A percentile compares a stretch with the other conserved stretches of the same genome.
phyloP scores from a whole-genome alignment of 2,797 vertebrate species.

The Chrysocyon brachyurus region DNA sequence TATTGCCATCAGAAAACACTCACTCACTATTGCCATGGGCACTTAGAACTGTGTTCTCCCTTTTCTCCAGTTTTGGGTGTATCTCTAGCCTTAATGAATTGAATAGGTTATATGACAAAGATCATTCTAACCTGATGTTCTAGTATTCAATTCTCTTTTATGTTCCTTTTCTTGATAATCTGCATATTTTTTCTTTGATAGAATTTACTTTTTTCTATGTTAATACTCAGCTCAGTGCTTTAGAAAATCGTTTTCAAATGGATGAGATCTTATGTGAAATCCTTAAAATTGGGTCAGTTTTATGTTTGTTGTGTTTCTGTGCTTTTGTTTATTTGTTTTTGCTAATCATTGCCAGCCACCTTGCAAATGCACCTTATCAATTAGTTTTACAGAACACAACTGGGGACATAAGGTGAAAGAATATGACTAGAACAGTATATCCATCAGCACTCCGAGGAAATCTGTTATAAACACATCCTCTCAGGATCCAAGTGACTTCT shows the following conservation, averaged over 20 bases:
- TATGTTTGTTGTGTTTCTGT: neutral
- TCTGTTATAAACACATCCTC: neutral
- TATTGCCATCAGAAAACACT: neutral
- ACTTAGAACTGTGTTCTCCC: neutral
- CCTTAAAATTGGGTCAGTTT: neutral
- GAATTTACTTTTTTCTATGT: neutral
- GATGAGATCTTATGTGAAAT: constrained; percentile 24
- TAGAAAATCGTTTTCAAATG: constrained; percentile 9
- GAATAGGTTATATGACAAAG: neutral
- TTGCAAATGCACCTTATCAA: neutral
- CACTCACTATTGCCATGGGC: neutral
- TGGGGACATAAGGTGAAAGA: neutral
- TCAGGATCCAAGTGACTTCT: neutral
- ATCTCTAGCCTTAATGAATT: neutral
- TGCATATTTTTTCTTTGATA: neutral
- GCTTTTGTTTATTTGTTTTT: neutral
- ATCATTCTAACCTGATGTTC: neutral
- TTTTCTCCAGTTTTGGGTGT: neutral
- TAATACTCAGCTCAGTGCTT: neutral
- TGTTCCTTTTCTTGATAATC: neutral
- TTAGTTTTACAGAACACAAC: neutral
- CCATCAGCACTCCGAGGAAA: neutral
- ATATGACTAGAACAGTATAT: neutral
- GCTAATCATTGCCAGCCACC: neutral
- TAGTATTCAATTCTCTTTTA: neutral